Base-by-base conservation (phyloP, 2,797 vertebrate species). In the Hyperoplus immaculatus region DNA sequence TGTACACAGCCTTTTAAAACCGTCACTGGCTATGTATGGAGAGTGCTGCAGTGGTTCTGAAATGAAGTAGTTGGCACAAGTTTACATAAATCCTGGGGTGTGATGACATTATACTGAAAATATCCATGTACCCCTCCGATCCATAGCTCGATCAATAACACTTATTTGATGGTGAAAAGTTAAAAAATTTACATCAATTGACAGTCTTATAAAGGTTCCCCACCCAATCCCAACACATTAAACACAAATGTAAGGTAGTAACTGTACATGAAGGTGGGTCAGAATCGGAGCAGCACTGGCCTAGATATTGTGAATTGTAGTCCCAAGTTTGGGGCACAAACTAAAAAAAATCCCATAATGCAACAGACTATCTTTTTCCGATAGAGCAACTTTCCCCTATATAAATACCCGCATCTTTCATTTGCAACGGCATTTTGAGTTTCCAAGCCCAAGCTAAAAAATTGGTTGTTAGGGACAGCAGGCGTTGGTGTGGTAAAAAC, bases 271-370 rank as follows among this genome's bases (percentile, higher is more conserved):
- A 43, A 8, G 7, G 42, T 0, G 7, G 15, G 46, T 60, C 21
- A 47, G 45, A 78, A 49, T 5, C 3, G 0, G 56, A 78, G 77
- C 56, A 72, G 80, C 77, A 68, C 57, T 57, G 29, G 18, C 42
- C 5, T 10, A 47, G 0, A 60, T 58, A 18, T 64, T 15, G 10
- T 12, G 7, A 63, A 45, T 47, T 38, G 58, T 5, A 47, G 47
- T 18, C 18, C 6, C 15, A 6, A 69, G 8, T 63, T 46, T 60
- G 45, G 60, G 43, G 49, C 13, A 29, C 11, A 29, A 46, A 9
- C 53, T 67, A 14, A 12, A 47, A 43, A 45, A 36, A 54, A 2
- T 21, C 57, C 54, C 54, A 56, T 29, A 14, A 56, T 56, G 29
- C 73, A 79, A 45, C 42, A 21, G 14, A 54, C 46, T 8, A 3